These are phyloP conservation scores for Mormyrus hasselquistii DNA, from an alignment of 2,797 vertebrate genomes.

Conservation along the genomic window DNA sequence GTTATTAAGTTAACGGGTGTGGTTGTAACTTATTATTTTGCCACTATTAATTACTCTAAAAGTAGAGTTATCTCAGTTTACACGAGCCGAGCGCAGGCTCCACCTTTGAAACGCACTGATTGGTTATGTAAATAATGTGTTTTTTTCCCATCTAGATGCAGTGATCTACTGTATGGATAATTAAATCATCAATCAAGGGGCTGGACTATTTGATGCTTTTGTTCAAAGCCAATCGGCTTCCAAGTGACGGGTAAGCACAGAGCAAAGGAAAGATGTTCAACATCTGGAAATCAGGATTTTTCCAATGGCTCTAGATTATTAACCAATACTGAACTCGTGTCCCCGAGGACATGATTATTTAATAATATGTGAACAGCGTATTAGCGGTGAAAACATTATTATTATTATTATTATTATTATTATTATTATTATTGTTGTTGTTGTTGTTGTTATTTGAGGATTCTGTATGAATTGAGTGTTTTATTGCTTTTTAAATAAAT, in stretches of 20 bases:
- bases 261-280: conserved; percentile 74
- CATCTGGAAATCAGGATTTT: conserved; percentile 79
- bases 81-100: conserved; percentile 49
- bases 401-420: conserved; percentile 8
- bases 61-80: conserved; percentile 17
- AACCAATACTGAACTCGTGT: conserved; percentile 71
- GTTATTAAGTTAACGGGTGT: conserved; percentile 18
- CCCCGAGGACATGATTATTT: conserved; percentile 62
- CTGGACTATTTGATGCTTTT: conserved; percentile 65
- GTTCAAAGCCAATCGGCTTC: conserved; percentile 78
- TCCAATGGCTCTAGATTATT: conserved; percentile 75
- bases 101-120: conserved; percentile 73
- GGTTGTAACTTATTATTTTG: background rate
- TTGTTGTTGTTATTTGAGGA: background rate
- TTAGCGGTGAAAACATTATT: conserved; percentile 39
- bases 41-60: conserved; percentile 13
- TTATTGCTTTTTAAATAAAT: background rate
- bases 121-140: conserved; percentile 71
- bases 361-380: conserved; percentile 66
- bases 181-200: conserved; percentile 81
- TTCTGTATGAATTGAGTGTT: background rate
- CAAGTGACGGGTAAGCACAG: conserved; percentile 56
- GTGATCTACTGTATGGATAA: conserved; percentile 77
- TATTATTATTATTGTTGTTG: conserved; percentile 14
- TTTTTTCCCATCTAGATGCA: conserved; percentile 40